Evolutionary conservation across 2,797 vertebrate genomes (phyloP).

Genomic region (Merluccius polli): DNA sequence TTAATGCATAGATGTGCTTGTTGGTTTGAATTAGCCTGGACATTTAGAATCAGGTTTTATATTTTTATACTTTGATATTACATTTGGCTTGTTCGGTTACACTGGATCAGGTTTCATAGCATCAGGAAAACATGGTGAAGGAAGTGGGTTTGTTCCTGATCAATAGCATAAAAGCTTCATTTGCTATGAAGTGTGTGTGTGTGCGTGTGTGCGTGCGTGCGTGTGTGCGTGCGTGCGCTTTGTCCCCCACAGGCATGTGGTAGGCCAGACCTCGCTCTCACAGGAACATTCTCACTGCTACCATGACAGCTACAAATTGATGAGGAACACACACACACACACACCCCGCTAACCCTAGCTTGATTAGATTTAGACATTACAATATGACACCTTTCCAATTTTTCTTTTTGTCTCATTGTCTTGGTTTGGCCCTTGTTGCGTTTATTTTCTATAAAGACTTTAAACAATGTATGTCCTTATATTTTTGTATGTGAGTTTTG

Average conservation of each 20-base stretch:
- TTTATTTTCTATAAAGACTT: background rate
- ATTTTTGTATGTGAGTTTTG: slow-evolving; percentile 1
- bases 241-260: slow-evolving; percentile 38
- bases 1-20: background rate
- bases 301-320: slow-evolving; percentile 41
- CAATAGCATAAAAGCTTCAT: slow-evolving; percentile 35
- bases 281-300: slow-evolving; percentile 27
- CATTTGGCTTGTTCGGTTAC: background rate
- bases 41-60: background rate
- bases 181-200: slow-evolving; percentile 20
- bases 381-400: slow-evolving; percentile 35
- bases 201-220: background rate
- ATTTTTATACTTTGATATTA: background rate
- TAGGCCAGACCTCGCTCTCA: slow-evolving; percentile 28
- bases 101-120: background rate
- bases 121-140: slow-evolving; percentile 16
- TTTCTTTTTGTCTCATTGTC: background rate
- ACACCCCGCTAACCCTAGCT: slow-evolving; percentile 7
- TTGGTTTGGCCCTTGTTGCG: slow-evolving; percentile 12
- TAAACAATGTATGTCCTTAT: background rate
- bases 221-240: background rate
- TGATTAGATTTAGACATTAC: slow-evolving; percentile 38
- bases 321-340: slow-evolving; percentile 9
- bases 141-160: slow-evolving; percentile 28
- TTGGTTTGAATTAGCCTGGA: background rate